A percentile compares a stretch with the other conserved stretches of the same genome.
phyloP scores from a whole-genome alignment of 2,888 invertebrate species.

The Brachynemurus nebulosus region DNA sequence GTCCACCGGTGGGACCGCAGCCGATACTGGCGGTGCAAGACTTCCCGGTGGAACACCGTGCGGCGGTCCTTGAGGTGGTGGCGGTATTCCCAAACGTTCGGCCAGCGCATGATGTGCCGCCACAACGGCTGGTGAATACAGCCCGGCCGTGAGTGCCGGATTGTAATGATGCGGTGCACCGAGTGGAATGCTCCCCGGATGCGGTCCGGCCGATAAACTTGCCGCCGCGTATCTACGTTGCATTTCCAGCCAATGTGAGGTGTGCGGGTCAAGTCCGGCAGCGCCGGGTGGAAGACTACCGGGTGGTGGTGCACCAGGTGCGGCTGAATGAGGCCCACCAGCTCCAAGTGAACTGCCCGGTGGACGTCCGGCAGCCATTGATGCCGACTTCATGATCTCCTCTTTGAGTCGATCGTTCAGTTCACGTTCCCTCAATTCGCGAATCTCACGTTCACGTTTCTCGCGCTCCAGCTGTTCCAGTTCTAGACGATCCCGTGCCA shows the following conservation, averaged over 20 bases:
- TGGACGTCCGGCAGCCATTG: slow-evolving; percentile 40
- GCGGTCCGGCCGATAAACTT: slow-evolving; percentile 28
- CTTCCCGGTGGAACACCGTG: slow-evolving; percentile 30
- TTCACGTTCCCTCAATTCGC: slow-evolving; percentile 66
- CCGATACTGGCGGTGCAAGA: slow-evolving; percentile 33
- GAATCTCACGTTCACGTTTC: slow-evolving; percentile 59
- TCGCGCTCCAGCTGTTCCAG: slow-evolving; percentile 55
- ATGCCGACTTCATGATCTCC: slow-evolving; percentile 65
- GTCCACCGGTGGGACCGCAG: slow-evolving; percentile 40
- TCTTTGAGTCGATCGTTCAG: slow-evolving; percentile 77
- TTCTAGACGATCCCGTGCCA: slow-evolving; percentile 36
- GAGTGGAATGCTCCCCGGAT: slow-evolving; percentile 18
- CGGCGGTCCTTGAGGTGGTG: slow-evolving; percentile 37
- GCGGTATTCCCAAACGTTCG: slow-evolving; percentile 71
- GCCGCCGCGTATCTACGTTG: slow-evolving; percentile 38
- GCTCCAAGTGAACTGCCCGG: slow-evolving; percentile 24
- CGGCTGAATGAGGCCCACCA: slow-evolving; percentile 1
- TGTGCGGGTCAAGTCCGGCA: slow-evolving; percentile 49
- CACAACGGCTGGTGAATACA: slow-evolving; percentile 58
- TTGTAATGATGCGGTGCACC: slow-evolving; percentile 8
- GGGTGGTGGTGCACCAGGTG: slow-evolving; percentile 11
- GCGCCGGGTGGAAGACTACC: slow-evolving; percentile 28
- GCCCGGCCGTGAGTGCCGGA: slow-evolving; percentile 43
- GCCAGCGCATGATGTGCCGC: slow-evolving; percentile 56
- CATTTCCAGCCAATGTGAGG: slow-evolving; percentile 64